A percentile compares a stretch with the other conserved stretches of the same genome.
Evolutionary conservation across 2,888 invertebrate species (phyloP).

Genomic region (Polia nebulosa): DNA sequence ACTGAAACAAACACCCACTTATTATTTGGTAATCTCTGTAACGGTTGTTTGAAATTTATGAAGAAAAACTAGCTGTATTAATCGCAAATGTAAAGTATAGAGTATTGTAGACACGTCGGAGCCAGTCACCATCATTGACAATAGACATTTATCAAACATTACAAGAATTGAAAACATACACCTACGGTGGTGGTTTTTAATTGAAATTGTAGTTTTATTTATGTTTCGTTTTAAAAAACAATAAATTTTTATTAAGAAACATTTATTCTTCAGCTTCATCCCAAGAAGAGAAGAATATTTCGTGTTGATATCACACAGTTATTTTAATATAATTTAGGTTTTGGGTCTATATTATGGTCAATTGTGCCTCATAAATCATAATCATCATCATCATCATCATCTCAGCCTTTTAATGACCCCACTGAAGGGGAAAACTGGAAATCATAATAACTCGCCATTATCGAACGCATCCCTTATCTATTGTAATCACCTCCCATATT

Average conservation of each 20-base stretch:
- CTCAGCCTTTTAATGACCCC: too few relatives aligned
- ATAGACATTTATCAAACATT: conserved; percentile 28
- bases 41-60: conserved; percentile 10
- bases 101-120: conserved; percentile 23
- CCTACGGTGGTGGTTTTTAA: not conserved
- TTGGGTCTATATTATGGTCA: not conserved
- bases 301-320: conserved; percentile 25
- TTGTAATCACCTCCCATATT: not conserved
- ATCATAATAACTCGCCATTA: not conserved
- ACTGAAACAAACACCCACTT: not conserved
- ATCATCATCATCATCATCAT: too few relatives aligned
- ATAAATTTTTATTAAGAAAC: conserved; percentile 1
- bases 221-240: conserved; percentile 11
- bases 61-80: conserved; percentile 4
- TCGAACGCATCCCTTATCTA: too few relatives aligned
- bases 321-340: conserved; percentile 12
- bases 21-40: not conserved
- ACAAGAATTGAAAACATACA: conserved; percentile 18
- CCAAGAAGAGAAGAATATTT: conserved; percentile 25
- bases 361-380: not conserved
- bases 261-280: conserved; percentile 50
- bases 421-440: too few relatives aligned
- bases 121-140: conserved; percentile 15
- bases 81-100: conserved; percentile 7
- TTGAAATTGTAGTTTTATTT: conserved; percentile 4